These are phyloP conservation scores for Lagorchestes hirsutus DNA, from an alignment of 2,797 vertebrate genomes.

Conservation along the genomic window DNA sequence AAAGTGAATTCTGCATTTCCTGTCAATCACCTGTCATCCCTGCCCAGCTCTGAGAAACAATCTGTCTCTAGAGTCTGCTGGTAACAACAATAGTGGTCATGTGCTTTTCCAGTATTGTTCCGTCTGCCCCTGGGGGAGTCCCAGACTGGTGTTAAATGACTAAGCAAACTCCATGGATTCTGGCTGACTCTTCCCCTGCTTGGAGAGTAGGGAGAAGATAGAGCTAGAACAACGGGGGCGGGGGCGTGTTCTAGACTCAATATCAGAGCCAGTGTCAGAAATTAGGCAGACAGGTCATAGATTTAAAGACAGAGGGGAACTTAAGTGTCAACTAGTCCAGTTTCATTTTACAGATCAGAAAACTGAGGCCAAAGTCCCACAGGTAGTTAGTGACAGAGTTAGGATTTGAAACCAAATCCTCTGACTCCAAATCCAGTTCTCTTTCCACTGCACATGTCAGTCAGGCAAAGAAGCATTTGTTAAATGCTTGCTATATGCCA, in stretches of 20 bases:
- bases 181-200: background rate
- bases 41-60: conserved; percentile 34
- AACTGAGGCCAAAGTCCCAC: background rate
- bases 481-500: background rate
- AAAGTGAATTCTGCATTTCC: conserved; percentile 73
- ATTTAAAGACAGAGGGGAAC: background rate
- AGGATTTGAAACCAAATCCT: background rate
- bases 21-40: conserved; percentile 48
- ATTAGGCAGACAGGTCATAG: background rate
- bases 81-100: conserved; percentile 3
- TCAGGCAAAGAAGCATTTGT: background rate
- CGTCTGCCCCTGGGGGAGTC: conserved; percentile 7
- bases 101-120: conserved; percentile 67
- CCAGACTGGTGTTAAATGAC: background rate
- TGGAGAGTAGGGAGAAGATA: background rate
- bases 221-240: background rate
- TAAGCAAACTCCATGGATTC: background rate
- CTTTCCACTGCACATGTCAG: background rate
- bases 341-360: background rate
- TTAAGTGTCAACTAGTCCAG: background rate
- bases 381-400: background rate
- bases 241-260: background rate
- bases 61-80: conserved; percentile 4
- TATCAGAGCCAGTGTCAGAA: background rate
- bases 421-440: background rate